Base-by-base conservation (phyloP, 37 sponge, comb jelly and placozoan species). In the Hexactinellida sp. region DNA sequence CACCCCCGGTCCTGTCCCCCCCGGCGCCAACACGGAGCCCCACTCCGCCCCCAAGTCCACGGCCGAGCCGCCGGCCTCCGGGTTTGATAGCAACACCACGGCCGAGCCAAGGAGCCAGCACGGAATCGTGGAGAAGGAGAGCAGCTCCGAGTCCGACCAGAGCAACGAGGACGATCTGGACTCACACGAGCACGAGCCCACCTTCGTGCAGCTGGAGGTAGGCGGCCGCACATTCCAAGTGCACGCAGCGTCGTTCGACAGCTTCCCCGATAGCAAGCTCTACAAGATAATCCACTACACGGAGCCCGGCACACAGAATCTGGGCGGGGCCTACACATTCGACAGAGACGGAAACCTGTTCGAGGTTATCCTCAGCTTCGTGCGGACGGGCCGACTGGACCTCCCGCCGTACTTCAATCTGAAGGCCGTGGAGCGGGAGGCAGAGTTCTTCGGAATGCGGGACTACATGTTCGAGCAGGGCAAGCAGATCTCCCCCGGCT, bases 301-400 rank as follows among this genome's bases (percentile, higher is more conserved):
- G 13, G 76, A 63, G 34, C 28, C 76, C 3, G 76, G 32, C 76
- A 25, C 28, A 25, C 76, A 63, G 76, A 63, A 63, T n/a, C 76
- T 63, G 5, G 13, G 76, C 76, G 76, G 76, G 3, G 76, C 76
- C 3, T 63, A 63, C 34, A 63, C 86, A 3, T 85, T 85, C 16
- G 86, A 85, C 52, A 39, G 86, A 23, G 86, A 85, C 28, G 82
- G 86, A 5, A 51, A 24, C 32, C 1, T 85, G 37, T 85, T 85
- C 32, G 86, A 85, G 16, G 37, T 41, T 13, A 36, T 85, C n/a
- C 54, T 85, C 54, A 36, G 54, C 9, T 85, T 85, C 32, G 39
- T n/a, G 24, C 86, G 86, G 24, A 85, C 86, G 1, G 86, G 86
- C 1, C 24, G 86, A n/a, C 86, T 85, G 30, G 52, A 39, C 37